These are phyloP conservation scores for Ecliptopera silaceata DNA, from an alignment of 2,888 invertebrate species.

Conservation along the genomic window DNA sequence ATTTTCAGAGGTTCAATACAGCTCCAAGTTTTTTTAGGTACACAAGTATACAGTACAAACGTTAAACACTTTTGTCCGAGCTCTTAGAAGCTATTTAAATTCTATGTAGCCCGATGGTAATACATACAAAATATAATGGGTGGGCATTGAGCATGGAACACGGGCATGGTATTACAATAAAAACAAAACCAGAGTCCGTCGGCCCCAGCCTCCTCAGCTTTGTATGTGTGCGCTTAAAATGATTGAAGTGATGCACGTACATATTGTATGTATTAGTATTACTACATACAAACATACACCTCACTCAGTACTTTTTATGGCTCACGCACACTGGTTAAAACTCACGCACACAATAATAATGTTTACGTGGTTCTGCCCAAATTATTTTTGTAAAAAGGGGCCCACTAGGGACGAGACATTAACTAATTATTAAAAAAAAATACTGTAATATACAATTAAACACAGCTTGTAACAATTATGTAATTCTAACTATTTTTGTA, in stretches of 20 bases:
- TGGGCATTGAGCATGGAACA: constrained; percentile 26
- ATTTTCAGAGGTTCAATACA: too few relatives aligned
- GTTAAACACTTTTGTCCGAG: too few relatives aligned
- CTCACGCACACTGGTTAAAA: constrained; percentile 41
- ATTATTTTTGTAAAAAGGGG: constrained; percentile 61
- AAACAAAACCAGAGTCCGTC: constrained; percentile 60
- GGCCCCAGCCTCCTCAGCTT: constrained; percentile 46
- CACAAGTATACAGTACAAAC: too few relatives aligned
- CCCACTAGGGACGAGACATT: constrained; percentile 52
- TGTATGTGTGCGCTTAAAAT: constrained; percentile 53
- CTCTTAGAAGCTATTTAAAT: too few relatives aligned
- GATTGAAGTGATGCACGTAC: constrained; percentile 45
- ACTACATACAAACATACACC: background rate
- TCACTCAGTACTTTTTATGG: constrained; percentile 34
- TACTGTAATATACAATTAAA: background rate
- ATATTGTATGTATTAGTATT: constrained; percentile 8
- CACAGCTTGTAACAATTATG: background rate
- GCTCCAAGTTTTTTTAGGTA: too few relatives aligned
- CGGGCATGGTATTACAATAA: constrained; percentile 62
- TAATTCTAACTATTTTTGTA: background rate
- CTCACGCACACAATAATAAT: constrained; percentile 35
- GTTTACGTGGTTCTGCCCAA: constrained; percentile 39
- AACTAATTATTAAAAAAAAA: background rate
- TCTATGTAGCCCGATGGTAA: background rate
- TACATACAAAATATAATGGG: background rate